Conservation (phyloP, 2,888 invertebrate species). For the Tenodera sinensis region DNA sequence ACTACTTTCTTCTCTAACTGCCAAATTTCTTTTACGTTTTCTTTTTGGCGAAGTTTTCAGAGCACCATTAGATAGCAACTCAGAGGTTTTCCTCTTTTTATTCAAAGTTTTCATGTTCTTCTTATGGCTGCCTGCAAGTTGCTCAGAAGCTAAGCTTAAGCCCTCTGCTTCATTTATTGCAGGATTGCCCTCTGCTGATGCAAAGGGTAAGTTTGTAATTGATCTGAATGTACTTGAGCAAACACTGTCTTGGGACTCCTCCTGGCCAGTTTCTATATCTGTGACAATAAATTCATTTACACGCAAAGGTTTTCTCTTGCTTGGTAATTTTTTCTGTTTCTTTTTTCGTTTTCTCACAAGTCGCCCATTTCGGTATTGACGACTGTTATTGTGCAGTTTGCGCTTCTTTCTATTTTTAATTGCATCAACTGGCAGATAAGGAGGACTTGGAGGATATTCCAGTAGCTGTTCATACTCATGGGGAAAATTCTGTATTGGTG, state of each 20-base stretch:
- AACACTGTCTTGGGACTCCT: constrained; percentile 4
- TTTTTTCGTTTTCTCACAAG: neutral
- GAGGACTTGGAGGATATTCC: neutral
- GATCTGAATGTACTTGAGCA: neutral
- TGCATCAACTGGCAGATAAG: neutral
- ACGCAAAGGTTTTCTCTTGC: neutral
- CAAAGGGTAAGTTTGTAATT: neutral
- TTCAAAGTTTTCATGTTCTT: neutral
- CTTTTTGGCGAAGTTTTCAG: neutral
- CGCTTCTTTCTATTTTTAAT: neutral
- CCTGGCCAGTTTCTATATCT: constrained; percentile 10
- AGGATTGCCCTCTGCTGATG: neutral
- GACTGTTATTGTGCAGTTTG: constrained; percentile 8
- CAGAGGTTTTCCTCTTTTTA: neutral
- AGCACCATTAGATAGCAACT: neutral
- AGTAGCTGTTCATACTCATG: neutral
- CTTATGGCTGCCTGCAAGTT: neutral
- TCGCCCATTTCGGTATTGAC: constrained; percentile 1
- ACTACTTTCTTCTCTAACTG: neutral
- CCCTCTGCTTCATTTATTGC: neutral
- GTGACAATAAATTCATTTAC: constrained; percentile 2
- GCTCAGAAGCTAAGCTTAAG: neutral
- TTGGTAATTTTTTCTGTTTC: neutral
- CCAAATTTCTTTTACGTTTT: neutral
- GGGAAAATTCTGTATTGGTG: neutral